These are phyloP conservation scores for Myotis lucifugus DNA, from an alignment of 2,113 vertebrate genomes.

Conservation along the genomic window DNA sequence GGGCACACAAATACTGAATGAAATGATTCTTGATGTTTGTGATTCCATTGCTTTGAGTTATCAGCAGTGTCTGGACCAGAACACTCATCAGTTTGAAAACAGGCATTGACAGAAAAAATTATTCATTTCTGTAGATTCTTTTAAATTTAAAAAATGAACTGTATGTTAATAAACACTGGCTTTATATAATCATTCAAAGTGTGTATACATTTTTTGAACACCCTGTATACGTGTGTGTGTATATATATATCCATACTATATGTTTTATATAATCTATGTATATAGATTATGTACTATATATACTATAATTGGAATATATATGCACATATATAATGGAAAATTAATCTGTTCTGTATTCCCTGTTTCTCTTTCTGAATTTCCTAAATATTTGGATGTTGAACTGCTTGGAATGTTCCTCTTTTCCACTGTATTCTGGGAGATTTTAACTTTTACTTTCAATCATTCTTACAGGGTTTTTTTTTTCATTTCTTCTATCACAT, in stretches of 20 bases:
- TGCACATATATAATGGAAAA: not conserved
- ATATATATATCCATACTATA: not conserved
- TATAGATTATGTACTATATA: not conserved
- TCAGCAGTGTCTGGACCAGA: too few species aligned
- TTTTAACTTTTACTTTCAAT: not conserved
- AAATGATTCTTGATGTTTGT: too few species aligned
- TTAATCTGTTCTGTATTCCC: not conserved
- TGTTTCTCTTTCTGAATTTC: conserved; percentile 18
- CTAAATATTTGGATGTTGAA: not conserved
- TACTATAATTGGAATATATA: not conserved
- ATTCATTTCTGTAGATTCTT: too few species aligned
- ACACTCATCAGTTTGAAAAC: too few species aligned
- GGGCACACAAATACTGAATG: too few species aligned
- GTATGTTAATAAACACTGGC: too few species aligned
- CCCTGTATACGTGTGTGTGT: too few species aligned
- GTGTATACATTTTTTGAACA: too few species aligned
- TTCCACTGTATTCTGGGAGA: not conserved
- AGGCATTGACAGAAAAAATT: too few species aligned
- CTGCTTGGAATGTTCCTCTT: not conserved
- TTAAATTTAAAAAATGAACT: too few species aligned
- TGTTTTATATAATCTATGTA: not conserved
- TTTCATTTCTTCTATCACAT: not conserved
- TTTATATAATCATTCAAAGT: too few species aligned
- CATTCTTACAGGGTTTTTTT: not conserved
- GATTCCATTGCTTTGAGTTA: too few species aligned